phyloP scores from a whole-genome alignment of 2,888 invertebrate genomes.

The Gortyna flavago region DNA sequence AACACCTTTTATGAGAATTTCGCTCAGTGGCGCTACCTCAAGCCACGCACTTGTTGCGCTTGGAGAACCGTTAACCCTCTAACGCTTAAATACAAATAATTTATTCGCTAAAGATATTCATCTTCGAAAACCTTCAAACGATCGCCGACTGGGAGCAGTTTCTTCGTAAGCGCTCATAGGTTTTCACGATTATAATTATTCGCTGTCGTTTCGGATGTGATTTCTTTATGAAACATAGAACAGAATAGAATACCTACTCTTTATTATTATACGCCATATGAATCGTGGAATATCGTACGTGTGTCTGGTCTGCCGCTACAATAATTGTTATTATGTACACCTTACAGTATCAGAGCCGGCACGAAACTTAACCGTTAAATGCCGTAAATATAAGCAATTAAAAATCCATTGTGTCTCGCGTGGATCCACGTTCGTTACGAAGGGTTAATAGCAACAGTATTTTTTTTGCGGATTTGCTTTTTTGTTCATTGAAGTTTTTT shows the following conservation, averaged over 20 bases:
- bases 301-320: not conserved
- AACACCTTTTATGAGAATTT: constrained; percentile 18
- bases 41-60: constrained; percentile 32
- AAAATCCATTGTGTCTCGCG: too few relatives aligned
- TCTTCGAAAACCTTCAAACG: not conserved
- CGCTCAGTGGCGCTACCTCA: not conserved
- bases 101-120: constrained; percentile 5
- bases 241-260: not conserved
- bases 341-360: too few relatives aligned
- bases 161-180: not conserved
- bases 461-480: not conserved
- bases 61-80: not conserved
- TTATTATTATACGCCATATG: not conserved
- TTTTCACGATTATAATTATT: not conserved
- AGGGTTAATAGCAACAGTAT: too few relatives aligned
- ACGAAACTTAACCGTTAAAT: not conserved
- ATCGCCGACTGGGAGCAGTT: not conserved
- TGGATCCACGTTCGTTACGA: too few relatives aligned
- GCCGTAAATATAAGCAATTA: too few relatives aligned
- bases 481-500: not conserved
- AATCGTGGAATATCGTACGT: not conserved
- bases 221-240: not conserved
- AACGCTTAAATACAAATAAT: constrained; percentile 26
- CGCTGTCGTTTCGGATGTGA: too few relatives aligned
- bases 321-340: not conserved